A percentile compares a stretch with the other conserved stretches of the same genome.
Evolutionary conservation across 2,113 vertebrate genomes (phyloP).

Genomic region (chimpanzee (Pan troglodytes)): NHGRI_mPanTro3-v2.1_pri NC_072398.2:204149501-204150000

Average conservation of each 20-base stretch:
- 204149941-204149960: background rate
- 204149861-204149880: background rate
- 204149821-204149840: background rate
- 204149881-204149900: background rate
- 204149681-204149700: background rate
- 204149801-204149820: background rate
- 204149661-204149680: background rate
- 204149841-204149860: background rate
- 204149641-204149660: background rate
- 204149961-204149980: background rate
- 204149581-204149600: background rate
- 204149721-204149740: background rate
- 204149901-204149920: background rate
- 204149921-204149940: background rate
- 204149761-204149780: background rate
- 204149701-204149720: background rate
- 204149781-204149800: background rate
- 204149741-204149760: background rate
- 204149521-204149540: background rate
- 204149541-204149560: background rate
- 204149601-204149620: background rate
- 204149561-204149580: background rate
- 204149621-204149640: background rate
- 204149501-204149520: background rate
- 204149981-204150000: background rate